phyloP scores from a whole-genome alignment of 2,888 invertebrate genomes.

The Metalampra italica region DNA sequence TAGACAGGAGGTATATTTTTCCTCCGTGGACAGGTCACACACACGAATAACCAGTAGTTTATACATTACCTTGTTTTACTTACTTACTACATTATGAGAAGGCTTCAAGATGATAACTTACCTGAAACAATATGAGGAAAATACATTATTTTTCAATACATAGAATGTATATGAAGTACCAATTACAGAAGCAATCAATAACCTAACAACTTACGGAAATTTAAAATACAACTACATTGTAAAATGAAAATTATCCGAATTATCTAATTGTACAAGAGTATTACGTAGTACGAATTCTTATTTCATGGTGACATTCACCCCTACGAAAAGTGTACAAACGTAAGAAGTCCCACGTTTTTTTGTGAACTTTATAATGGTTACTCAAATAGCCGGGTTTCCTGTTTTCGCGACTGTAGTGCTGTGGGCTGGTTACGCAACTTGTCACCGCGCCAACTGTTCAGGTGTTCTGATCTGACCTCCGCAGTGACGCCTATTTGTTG shows the following conservation, averaged over 20 bases:
- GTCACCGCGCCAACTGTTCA: conserved; percentile 66
- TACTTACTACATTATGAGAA: background rate
- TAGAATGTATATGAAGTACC: no score
- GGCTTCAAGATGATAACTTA: conserved; percentile 32
- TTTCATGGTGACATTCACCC: background rate
- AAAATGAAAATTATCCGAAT: no score
- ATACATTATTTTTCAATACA: conserved; percentile 7
- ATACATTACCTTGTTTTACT: background rate
- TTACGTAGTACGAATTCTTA: no score
- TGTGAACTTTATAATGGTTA: conserved; percentile 42
- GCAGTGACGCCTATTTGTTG: conserved; percentile 40
- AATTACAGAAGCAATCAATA: no score
- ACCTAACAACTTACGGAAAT: no score
- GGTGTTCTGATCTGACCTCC: conserved; percentile 58
- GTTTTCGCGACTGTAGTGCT: conserved; percentile 53
- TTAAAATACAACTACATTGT: no score
- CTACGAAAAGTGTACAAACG: background rate
- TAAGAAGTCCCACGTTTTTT: conserved; percentile 9
- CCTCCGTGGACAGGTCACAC: no score
- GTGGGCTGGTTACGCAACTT: conserved; percentile 58
- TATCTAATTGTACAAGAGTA: no score
- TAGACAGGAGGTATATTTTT: no score
- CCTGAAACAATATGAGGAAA: conserved; percentile 41
- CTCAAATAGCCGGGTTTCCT: conserved; percentile 68
- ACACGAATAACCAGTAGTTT: no score